A percentile compares a stretch with the other conserved stretches of the same genome.
Conservation (phyloP, 2,113 vertebrate genomes). For the Varanus komodoensis region DNA sequence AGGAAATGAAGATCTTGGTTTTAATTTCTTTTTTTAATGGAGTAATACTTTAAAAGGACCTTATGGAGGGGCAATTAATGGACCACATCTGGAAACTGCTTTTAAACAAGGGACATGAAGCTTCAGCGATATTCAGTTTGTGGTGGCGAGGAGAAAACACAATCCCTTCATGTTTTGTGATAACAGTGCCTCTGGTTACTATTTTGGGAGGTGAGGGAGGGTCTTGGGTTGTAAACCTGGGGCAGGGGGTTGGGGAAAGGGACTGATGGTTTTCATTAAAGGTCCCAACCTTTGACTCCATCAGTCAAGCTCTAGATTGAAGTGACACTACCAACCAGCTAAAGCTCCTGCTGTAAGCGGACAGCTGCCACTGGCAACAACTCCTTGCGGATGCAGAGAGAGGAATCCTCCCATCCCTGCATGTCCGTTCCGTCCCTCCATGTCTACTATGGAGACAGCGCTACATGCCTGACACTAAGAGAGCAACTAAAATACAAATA, state of each 20-base stretch:
- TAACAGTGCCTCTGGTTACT: neutral
- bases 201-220: neutral
- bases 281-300: neutral
- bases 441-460: neutral
- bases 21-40: neutral
- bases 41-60: neutral
- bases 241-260: neutral
- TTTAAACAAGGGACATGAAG: neutral
- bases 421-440: neutral
- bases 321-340: neutral
- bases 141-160: neutral
- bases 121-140: neutral
- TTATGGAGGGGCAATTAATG: neutral
- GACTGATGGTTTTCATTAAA: neutral
- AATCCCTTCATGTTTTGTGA: neutral
- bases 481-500: no score
- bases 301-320: neutral
- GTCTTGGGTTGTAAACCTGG: neutral
- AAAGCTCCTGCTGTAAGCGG: neutral
- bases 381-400: neutral
- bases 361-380: neutral
- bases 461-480: neutral
- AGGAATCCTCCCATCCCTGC: neutral
- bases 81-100: neutral
- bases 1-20: neutral